phyloP scores from a whole-genome alignment of 2,888 invertebrate species.

The Darwinula stevensoni region DNA sequence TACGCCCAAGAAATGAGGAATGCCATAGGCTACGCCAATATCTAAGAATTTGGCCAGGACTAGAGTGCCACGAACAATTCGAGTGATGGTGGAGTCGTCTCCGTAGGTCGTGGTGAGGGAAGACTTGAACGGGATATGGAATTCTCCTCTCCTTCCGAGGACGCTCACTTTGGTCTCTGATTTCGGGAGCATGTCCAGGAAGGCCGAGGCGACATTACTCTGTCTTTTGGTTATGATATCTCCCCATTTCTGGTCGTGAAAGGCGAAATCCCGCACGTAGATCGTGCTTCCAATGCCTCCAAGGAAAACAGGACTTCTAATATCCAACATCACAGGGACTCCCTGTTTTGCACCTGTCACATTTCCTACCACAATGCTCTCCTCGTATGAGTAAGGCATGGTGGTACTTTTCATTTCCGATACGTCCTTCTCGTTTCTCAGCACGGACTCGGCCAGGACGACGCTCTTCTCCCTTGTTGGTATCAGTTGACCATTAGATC shows the following conservation, averaged over 20 bases:
- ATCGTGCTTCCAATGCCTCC: neutral
- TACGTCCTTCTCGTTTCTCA: neutral
- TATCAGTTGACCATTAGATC: neutral
- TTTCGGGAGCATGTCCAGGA: neutral
- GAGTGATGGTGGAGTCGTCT: slow-evolving; percentile 1
- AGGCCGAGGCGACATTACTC: neutral
- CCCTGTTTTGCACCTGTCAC: neutral
- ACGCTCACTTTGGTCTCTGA: neutral
- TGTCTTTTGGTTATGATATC: no score
- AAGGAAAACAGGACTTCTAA: neutral
- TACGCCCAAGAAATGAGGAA: no score
- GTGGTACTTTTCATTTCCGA: neutral
- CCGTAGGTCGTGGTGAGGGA: neutral
- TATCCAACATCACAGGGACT: neutral
- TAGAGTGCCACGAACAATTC: neutral
- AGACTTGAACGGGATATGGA: neutral
- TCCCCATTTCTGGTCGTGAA: neutral
- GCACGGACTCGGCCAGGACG: neutral
- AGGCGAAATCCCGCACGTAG: neutral
- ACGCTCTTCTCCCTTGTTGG: neutral
- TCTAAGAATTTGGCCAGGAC: neutral
- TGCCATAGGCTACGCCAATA: slow-evolving; percentile 1
- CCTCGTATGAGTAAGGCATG: neutral
- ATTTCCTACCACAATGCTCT: neutral
- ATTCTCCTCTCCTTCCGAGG: neutral